phyloP scores from a whole-genome alignment of 2,888 invertebrate genomes.

The Lordiphosa fenestrarum region DNA sequence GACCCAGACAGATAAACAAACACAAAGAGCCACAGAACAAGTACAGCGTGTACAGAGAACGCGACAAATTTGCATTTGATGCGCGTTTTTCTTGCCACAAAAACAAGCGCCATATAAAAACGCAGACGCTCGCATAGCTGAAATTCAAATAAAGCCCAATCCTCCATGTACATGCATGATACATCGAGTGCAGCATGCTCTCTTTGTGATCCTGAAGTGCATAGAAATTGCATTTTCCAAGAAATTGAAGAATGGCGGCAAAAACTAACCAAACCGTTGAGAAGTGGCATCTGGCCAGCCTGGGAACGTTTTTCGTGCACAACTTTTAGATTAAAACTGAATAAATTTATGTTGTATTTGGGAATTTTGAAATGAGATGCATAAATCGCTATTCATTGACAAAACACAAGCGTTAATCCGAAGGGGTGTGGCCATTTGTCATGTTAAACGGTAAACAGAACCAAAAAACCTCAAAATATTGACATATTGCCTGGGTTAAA shows the following conservation, averaged over 20 bases:
- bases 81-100: conserved; percentile 35
- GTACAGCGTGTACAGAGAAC: conserved; percentile 1
- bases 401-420: conserved; percentile 37
- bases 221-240: conserved; percentile 2
- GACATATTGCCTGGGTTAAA: conserved; percentile 62
- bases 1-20: conserved; percentile 19
- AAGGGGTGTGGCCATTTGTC: conserved; percentile 64
- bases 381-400: conserved; percentile 62
- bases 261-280: conserved; percentile 11
- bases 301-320: no score
- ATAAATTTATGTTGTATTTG: conserved; percentile 7
- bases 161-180: conserved; percentile 25
- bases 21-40: conserved; percentile 15
- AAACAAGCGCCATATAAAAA: neutral
- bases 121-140: conserved; percentile 16
- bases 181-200: conserved; percentile 9
- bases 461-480: conserved; percentile 40
- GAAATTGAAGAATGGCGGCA: neutral
- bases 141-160: conserved; percentile 35
- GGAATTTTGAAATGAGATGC: conserved; percentile 2
- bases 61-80: conserved; percentile 49
- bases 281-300: no score
- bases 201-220: neutral
- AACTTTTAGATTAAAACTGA: no score
- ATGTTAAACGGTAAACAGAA: conserved; percentile 61